These are phyloP conservation scores for Anguilla marmorata DNA, from an alignment of 2,797 vertebrate genomes.

Conservation along the genomic window DNA sequence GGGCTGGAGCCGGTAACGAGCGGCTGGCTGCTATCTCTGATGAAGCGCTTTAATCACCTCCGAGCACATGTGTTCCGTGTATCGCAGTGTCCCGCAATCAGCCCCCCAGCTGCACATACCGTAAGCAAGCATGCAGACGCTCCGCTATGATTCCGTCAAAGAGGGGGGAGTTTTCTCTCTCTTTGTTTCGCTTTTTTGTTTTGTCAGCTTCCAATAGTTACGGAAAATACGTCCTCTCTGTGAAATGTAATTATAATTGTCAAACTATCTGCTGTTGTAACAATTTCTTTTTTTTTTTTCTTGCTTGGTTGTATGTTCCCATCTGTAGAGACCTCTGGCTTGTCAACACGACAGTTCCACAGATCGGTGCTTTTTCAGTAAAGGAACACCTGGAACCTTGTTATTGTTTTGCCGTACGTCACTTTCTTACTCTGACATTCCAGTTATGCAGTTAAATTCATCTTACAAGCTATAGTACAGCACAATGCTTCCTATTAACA, in stretches of 20 bases:
- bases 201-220: not conserved
- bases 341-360: not conserved
- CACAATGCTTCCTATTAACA: not conserved
- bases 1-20: conserved; percentile 19
- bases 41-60: conserved; percentile 28
- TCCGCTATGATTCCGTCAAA: not conserved
- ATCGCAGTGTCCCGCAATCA: conserved; percentile 25
- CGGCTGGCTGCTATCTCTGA: conserved; percentile 30
- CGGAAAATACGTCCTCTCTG: not conserved
- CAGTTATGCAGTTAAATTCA: conserved; percentile 9
- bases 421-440: not conserved
- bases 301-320: not conserved
- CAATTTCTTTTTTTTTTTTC: conserved; percentile 26
- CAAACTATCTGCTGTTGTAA: not conserved
- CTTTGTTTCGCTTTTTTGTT: not conserved
- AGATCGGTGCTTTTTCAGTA: not conserved
- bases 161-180: not conserved
- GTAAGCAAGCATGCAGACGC: not conserved
- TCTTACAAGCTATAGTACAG: conserved; percentile 12
- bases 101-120: conserved; percentile 20
- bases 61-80: conserved; percentile 17
- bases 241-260: not conserved
- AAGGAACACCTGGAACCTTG: not conserved
- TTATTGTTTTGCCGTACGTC: conserved; percentile 6
- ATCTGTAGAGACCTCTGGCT: not conserved